Conservation (phyloP, 1,140 invertebrate species). For the Pomacea maculata region DNA sequence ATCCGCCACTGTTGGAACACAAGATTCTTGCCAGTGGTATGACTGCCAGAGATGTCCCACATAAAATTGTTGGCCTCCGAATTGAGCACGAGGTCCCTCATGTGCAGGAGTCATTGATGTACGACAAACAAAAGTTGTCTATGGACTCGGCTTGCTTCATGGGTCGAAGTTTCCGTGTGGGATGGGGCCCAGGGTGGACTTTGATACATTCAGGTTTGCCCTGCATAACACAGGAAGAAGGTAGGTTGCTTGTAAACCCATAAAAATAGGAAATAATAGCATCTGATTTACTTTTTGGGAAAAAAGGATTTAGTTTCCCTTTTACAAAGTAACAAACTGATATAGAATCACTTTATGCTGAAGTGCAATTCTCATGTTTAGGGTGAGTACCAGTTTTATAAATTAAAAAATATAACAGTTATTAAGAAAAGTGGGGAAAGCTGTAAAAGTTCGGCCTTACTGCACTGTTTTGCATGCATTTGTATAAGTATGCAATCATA, state of each 20-base stretch:
- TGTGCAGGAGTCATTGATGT: constrained; percentile 51
- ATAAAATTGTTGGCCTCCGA: constrained; percentile 46
- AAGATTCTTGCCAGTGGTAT: constrained; percentile 56
- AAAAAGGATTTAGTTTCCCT: too few species aligned
- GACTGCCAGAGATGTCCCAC: constrained; percentile 43
- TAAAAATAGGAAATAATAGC: too few species aligned
- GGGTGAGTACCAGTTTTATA: too few species aligned
- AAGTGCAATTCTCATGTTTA: too few species aligned
- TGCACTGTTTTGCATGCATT: too few species aligned
- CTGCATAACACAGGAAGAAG: constrained; percentile 6
- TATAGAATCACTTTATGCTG: too few species aligned
- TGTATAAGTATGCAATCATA: too few species aligned
- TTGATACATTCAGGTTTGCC: constrained; percentile 65
- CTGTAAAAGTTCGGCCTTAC: too few species aligned
- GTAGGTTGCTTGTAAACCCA: background rate
- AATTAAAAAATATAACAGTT: too few species aligned
- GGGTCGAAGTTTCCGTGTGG: constrained; percentile 77
- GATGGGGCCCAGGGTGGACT: constrained; percentile 77
- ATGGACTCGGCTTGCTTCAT: constrained; percentile 74
- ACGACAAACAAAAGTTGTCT: constrained; percentile 66
- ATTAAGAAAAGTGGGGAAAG: too few species aligned
- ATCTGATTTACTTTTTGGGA: too few species aligned
- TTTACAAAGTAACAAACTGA: too few species aligned
- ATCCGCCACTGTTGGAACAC: constrained; percentile 52
- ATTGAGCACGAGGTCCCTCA: constrained; percentile 45